These are phyloP conservation scores for Diorhabda sublineata DNA, from an alignment of 1,140 invertebrate genomes.

Conservation along the genomic window DNA sequence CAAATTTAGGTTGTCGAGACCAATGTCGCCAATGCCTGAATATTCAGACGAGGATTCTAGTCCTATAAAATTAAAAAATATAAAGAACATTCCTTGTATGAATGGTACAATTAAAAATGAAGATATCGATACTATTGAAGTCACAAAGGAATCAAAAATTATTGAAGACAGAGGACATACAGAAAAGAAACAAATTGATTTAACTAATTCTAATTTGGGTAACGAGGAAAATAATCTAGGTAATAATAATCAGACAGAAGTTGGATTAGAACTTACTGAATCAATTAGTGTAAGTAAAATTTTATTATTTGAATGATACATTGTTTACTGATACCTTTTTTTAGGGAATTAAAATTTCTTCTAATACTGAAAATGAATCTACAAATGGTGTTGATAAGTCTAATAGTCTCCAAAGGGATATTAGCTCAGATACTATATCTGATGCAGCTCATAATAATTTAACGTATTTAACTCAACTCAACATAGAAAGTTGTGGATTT, in stretches of 20 bases:
- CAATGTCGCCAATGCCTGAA: constrained; percentile 73
- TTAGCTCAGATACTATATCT: constrained; percentile 58
- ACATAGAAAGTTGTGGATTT: constrained; percentile 75
- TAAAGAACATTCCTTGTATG: constrained; percentile 1
- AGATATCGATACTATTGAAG: constrained; percentile 18
- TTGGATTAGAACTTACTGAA: constrained; percentile 25
- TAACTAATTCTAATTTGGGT: constrained; percentile 3
- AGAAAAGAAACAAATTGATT: constrained; percentile 9
- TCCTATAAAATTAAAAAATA: constrained; percentile 26
- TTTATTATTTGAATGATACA: not conserved
- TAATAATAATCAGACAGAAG: constrained; percentile 22
- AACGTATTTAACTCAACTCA: constrained; percentile 56
- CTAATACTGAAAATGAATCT: constrained; percentile 20
- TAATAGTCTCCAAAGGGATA: constrained; percentile 55
- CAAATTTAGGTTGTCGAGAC: constrained; percentile 63
- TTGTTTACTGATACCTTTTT: not conserved
- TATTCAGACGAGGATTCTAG: constrained; percentile 52
- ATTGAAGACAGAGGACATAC: constrained; percentile 5
- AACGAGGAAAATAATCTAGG: constrained; percentile 4
- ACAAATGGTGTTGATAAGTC: constrained; percentile 44
- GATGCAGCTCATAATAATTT: constrained; percentile 53
- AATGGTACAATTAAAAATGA: not conserved
- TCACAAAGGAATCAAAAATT: constrained; percentile 6
- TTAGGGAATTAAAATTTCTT: not conserved
- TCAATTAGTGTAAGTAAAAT: constrained; percentile 6